Conservation (phyloP, 2,113 vertebrate species). For the Mugil cephalus region DNA sequence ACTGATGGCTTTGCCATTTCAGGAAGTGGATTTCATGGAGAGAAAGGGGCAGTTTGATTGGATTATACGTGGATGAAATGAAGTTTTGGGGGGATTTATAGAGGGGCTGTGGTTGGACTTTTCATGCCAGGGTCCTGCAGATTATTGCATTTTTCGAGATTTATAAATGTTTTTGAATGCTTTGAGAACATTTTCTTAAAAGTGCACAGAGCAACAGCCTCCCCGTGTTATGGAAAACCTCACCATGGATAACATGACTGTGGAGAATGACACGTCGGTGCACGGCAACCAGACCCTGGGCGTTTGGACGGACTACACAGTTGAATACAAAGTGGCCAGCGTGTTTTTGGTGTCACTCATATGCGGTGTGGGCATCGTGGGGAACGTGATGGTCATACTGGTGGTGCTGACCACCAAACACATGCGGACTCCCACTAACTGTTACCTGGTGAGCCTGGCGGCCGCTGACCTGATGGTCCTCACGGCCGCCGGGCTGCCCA, state of each 20-base stretch:
- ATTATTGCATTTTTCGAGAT: slow-evolving; percentile 9
- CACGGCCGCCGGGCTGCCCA: slow-evolving; percentile 94
- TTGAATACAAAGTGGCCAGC: slow-evolving; percentile 92
- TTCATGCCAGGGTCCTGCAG: background rate
- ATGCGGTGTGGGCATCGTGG: slow-evolving; percentile 93
- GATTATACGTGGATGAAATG: slow-evolving; percentile 33
- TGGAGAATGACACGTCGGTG: slow-evolving; percentile 87
- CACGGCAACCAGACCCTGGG: slow-evolving; percentile 86
- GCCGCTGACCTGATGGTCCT: slow-evolving; percentile 95
- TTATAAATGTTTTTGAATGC: background rate
- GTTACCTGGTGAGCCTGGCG: slow-evolving; percentile 97
- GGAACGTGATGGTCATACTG: slow-evolving; percentile 97
- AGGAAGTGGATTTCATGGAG: slow-evolving; percentile 7
- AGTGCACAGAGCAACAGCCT: slow-evolving; percentile 18
- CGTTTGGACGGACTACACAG: slow-evolving; percentile 83
- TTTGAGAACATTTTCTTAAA: slow-evolving; percentile 1
- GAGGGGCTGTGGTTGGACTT: slow-evolving; percentile 1
- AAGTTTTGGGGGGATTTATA: slow-evolving; percentile 40
- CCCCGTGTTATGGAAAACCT: slow-evolving; percentile 65
- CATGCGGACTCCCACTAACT: slow-evolving; percentile 99
- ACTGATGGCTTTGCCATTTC: background rate
- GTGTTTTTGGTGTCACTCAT: slow-evolving; percentile 90
- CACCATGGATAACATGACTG: slow-evolving; percentile 70
- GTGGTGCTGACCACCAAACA: slow-evolving; percentile 97
- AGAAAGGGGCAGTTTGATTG: slow-evolving; percentile 9